Conservation (phyloP, 1,140 invertebrate genomes). For the Heliconius himera region DNA sequence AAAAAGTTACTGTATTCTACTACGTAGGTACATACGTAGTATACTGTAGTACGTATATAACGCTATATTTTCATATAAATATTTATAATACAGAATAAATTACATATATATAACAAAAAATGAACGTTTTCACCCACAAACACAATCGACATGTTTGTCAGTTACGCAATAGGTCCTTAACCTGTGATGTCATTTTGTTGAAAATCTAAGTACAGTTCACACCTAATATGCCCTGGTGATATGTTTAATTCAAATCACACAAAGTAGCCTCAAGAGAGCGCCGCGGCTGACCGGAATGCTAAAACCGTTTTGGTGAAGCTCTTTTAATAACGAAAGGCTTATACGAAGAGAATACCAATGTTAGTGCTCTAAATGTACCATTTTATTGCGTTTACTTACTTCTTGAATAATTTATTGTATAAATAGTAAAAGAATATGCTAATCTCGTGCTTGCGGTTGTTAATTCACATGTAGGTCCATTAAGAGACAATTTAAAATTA, state of each 20-base stretch:
- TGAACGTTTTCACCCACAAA: background rate
- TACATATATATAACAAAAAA: background rate
- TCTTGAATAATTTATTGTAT: background rate
- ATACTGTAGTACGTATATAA: no score
- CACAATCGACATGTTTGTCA: background rate
- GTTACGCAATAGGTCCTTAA: conserved; percentile 17
- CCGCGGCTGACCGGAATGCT: conserved; percentile 51
- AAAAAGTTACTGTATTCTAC: no score
- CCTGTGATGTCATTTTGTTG: conserved; percentile 35
- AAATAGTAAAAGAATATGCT: background rate
- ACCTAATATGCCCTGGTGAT: conserved; percentile 44
- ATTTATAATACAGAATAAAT: no score
- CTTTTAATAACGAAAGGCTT: conserved; percentile 48
- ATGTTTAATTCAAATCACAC: conserved; percentile 64
- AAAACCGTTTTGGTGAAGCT: conserved; percentile 55
- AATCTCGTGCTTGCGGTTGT: background rate
- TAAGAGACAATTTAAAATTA: no score
- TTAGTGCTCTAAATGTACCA: conserved; percentile 5
- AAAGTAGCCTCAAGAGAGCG: conserved; percentile 44
- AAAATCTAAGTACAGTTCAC: conserved; percentile 38
- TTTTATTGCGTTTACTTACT: conserved; percentile 2
- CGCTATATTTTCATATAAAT: no score
- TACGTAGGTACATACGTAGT: no score
- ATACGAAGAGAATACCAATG: conserved; percentile 41
- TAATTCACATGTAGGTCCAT: no score